phyloP scores from a whole-genome alignment of 64 coral and sea anemone genomes.

The Montipora capricornis region DNA sequence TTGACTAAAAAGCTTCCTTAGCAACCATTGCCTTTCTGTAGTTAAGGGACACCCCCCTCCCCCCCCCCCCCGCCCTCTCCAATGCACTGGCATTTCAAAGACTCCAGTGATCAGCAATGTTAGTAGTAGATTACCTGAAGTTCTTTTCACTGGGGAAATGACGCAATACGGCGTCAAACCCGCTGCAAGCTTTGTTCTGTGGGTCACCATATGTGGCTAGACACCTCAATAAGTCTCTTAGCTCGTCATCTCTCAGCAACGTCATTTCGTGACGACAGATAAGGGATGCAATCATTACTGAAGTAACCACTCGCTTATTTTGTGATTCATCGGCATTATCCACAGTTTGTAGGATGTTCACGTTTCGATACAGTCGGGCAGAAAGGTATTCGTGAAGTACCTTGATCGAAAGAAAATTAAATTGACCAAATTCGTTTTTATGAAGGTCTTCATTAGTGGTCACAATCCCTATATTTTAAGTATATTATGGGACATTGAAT shows the following conservation, averaged over 20 bases:
- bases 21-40: too few relatives aligned
- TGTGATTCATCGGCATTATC: not conserved
- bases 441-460: too few relatives aligned
- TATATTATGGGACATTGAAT: too few relatives aligned
- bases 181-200: not conserved
- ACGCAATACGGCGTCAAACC: not conserved
- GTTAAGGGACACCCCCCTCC: too few relatives aligned
- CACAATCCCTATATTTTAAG: too few relatives aligned
- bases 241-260: not conserved
- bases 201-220: not conserved
- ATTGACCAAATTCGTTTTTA: too few relatives aligned
- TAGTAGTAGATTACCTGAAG: not conserved
- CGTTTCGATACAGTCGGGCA: not conserved
- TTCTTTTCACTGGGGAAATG: not conserved
- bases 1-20: too few relatives aligned
- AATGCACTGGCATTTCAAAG: too few relatives aligned
- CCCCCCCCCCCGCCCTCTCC: too few relatives aligned
- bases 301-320: slow-evolving; percentile 14
- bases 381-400: not conserved
- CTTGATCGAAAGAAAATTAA: not conserved
- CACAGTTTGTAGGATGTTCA: not conserved
- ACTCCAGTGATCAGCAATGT: too few relatives aligned
- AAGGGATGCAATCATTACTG: slow-evolving; percentile 18
- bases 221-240: not conserved
- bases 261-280: not conserved